Evolutionary conservation across 2,888 invertebrate species (phyloP), one percentile per base, ranked within the genome.

Genomic region (Dione juno): DNA sequence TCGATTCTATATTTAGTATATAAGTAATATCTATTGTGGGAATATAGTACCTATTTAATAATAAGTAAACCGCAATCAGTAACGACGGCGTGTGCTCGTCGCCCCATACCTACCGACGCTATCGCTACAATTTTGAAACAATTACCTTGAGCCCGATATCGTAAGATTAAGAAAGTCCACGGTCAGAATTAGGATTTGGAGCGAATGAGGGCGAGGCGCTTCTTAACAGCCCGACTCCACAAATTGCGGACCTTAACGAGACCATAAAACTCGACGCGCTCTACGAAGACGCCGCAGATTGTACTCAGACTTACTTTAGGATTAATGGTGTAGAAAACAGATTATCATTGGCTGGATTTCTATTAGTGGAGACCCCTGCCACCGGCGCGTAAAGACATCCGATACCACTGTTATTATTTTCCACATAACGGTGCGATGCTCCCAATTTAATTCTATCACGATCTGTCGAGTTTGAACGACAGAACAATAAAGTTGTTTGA

Each of bases 291-390:
- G 90, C 92, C 92, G 81, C 92, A 92, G 92, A 92, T 91, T 90
- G 90, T 87, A 83, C 92, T 89, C 85, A 92, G 92, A 89, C 92
- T 92, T 92, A 93, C 90, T 92, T 90, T 85, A 89, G 93, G 93
- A 93, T 93, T 93, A 93, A 93, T 93, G 93, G 92, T 92, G 92
- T 92, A 93, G 93, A 93, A 93, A 93, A 92, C 93, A 93, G 93
- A 93, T 93, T 93, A 93, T 93, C 93, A 93, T 93, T 93, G 92
- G 90, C 89, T 85, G 90, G 89, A 89, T 92, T 92, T 92, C 92
- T 89, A 92, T 92, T 92, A 91, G 88, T 82, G 71, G 74, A 84
- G 89, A 88, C 92, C 92, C 92, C 92, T 92, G 90, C 93, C 90
- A 89, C 81, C 90, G 89, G 87, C 90, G 92, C 92, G 92, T 92